Percentiles rank a stretch among this genome's conserved stretches.
Conservation (phyloP, 30 jellyfish, hydroid and myxozoan species). For the Hydra vulgaris region DNA sequence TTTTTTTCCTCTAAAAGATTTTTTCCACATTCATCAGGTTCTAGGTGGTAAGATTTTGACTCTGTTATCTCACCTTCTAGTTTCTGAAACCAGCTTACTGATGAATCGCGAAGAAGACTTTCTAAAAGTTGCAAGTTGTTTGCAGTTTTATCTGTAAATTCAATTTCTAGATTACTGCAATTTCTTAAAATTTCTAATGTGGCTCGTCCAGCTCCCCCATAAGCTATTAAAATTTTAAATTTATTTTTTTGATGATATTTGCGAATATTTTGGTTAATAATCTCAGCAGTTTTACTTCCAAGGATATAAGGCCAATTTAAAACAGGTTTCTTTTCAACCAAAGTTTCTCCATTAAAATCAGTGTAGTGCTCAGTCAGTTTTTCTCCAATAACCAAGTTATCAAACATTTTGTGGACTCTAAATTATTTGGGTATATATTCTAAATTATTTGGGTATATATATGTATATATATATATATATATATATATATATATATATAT, state of each 20-base stretch:
- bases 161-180: conserved; percentile 6
- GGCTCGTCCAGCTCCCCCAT: conserved; percentile 28
- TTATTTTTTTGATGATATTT: not conserved
- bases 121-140: conserved; percentile 21
- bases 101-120: conserved; percentile 2
- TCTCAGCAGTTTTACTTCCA: not conserved
- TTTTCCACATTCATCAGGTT: not conserved
- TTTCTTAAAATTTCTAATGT: conserved; percentile 7
- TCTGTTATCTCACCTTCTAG: conserved; percentile 8
- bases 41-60: conserved; percentile 7
- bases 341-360: not conserved
- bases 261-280: conserved; percentile 3
- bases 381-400: not conserved
- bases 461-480: no score
- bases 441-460: no score
- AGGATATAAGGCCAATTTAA: conserved; percentile 19
- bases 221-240: conserved; percentile 1
- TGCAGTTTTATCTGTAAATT: conserved; percentile 21
- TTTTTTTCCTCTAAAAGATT: conserved; percentile 2
- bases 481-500: no score
- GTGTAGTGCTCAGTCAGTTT: conserved; percentile 20
- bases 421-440: no score
- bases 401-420: conserved; percentile 28
- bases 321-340: conserved; percentile 27
- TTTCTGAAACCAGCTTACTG: conserved; percentile 20